These are phyloP conservation scores for Lutjanus erythropterus DNA, from an alignment of 2,113 vertebrate species.

Conservation along the genomic window DNA sequence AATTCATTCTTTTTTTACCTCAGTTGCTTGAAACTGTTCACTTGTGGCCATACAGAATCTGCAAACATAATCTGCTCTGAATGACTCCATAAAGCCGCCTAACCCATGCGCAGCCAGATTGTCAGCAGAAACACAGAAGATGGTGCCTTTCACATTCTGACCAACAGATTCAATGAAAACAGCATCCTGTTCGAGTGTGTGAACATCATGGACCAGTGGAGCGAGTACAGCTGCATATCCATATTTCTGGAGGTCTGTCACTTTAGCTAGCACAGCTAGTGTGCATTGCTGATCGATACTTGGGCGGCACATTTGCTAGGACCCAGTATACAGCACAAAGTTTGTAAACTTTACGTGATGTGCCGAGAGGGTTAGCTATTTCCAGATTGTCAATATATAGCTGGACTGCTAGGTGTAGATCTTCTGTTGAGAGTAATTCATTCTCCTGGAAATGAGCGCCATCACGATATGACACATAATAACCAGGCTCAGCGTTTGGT, in stretches of 20 bases:
- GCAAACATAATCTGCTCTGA: neutral
- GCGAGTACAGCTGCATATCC: slow-evolving; percentile 33
- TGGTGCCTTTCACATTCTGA: neutral
- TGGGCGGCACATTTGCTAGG: neutral
- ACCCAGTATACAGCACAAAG: slow-evolving; percentile 11
- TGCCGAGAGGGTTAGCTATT: no score
- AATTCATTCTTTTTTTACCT: neutral
- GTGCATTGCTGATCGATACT: slow-evolving; percentile 12
- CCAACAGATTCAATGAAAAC: slow-evolving; percentile 23
- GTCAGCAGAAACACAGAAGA: no score
- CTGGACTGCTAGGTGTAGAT: no score
- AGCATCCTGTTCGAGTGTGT: slow-evolving; percentile 15
- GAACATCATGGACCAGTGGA: neutral
- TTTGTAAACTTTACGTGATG: neutral
- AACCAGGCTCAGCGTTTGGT: no score
- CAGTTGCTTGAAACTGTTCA: slow-evolving; percentile 13
- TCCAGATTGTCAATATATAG: no score
- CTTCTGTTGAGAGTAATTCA: no score
- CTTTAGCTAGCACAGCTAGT: neutral
- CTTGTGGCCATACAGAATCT: neutral
- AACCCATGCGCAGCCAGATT: no score
- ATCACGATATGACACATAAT: no score
- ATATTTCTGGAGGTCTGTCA: slow-evolving; percentile 16
- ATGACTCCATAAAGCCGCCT: no score
- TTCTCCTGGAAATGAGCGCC: no score